Evolutionary conservation across 2,797 vertebrate species (phyloP), one percentile per base, ranked within the genome.

Genomic region (Emys orbicularis): DNA sequence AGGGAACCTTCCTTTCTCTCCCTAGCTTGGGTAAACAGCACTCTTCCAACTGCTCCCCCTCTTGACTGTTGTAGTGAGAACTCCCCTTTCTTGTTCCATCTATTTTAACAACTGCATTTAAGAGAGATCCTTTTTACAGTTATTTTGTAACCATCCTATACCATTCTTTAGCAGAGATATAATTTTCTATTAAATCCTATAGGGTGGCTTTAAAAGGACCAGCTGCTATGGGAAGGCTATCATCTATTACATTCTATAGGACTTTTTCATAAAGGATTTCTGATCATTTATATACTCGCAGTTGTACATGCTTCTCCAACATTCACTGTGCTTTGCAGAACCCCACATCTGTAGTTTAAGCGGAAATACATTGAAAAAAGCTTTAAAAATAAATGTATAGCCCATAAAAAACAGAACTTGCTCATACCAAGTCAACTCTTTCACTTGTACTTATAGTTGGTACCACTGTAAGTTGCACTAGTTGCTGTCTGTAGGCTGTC

Each of bases 271-370:
- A 83, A 95, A 37, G 68, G 1, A n/a, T 80, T 31, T 65, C 19
- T 12, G 18, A 50, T 37, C 1, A 0, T 83, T 76, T 65, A 6
- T 1, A 0, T n/a, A 12, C 23, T 87, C 84, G 9, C n/a, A 57
- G n/a, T 1, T 27, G 37, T 44, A 27, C 77, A 19, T 34, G 90
- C 12, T 29, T 44, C 41, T 1, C 23, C 21, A 44, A 2, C 25
- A 13, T 21, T 49, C 61, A 52, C 0, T 1, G 21, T 49, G 44
- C 7, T 74, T 76, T 15, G 6, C 72, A 27, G 89, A 31, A 6
- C 31, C 25, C 90, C 9, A 4, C 0, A 0, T 86, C 86, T 15
- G 9, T 65, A 84, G 3, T 3, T 79, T 6, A 91, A 94, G 27
- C 1, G 90, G 72, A 95, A 91, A 79, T 5, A 77, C 65, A 88